phyloP scores from a whole-genome alignment of 2,888 invertebrate species.

The Lordiphosa andalusiaca region DNA sequence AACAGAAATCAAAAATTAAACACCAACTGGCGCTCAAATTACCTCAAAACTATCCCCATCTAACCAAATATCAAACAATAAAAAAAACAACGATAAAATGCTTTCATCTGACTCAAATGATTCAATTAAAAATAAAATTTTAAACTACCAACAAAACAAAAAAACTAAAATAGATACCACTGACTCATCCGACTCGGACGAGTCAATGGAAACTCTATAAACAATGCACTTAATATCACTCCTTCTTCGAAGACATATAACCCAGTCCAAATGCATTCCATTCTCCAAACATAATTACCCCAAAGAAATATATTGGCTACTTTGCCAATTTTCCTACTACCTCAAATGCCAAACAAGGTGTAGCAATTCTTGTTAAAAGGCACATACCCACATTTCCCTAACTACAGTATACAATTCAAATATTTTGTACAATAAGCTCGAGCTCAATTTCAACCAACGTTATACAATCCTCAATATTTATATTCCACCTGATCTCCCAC shows the following conservation, averaged over 20 bases:
- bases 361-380: constrained; percentile 7
- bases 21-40: too few species aligned
- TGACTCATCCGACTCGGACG: too few species aligned
- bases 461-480: constrained; percentile 11
- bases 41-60: too few species aligned
- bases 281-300: background rate
- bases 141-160: too few species aligned
- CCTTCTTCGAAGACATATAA: background rate
- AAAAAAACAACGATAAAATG: too few species aligned
- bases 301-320: constrained; percentile 6
- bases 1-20: too few species aligned
- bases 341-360: constrained; percentile 5
- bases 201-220: background rate
- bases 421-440: constrained; percentile 3
- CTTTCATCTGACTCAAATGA: too few species aligned
- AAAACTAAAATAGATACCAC: too few species aligned
- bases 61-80: too few species aligned
- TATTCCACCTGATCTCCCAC: constrained; percentile 5
- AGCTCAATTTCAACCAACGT: constrained; percentile 9
- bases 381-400: constrained; percentile 8
- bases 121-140: too few species aligned
- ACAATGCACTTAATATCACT: background rate
- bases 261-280: constrained; percentile 1
- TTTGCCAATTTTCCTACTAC: constrained; percentile 4
- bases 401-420: background rate